phyloP scores from a whole-genome alignment of 2,888 invertebrate genomes.

The Caenorhabditis uteleia region DNA sequence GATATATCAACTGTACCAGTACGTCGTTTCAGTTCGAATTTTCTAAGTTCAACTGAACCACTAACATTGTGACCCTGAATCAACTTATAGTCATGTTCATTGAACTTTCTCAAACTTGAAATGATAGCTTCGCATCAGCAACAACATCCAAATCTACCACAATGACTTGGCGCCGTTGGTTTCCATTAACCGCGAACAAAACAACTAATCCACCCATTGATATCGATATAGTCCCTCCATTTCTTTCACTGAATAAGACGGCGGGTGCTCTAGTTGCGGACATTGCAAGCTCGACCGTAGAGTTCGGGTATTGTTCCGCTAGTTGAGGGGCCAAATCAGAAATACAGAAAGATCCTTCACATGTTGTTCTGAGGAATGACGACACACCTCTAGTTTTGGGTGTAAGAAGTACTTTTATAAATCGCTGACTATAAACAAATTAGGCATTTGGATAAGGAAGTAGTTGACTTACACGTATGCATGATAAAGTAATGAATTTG shows the following conservation, averaged over 20 bases:
- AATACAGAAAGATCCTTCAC: constrained; percentile 50
- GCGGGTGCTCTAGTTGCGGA: constrained; percentile 57
- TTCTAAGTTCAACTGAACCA: constrained; percentile 47
- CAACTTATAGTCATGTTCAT: neutral
- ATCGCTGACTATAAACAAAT: constrained; percentile 41
- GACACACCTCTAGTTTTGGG: constrained; percentile 44
- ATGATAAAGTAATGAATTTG: constrained; percentile 67
- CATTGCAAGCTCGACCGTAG: constrained; percentile 50
- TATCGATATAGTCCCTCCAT: constrained; percentile 52
- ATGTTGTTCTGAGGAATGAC: constrained; percentile 50
- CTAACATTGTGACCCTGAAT: constrained; percentile 47
- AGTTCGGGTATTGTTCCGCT: constrained; percentile 49
- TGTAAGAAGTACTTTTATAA: constrained; percentile 45
- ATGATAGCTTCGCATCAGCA: constrained; percentile 46
- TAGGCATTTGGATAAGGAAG: neutral
- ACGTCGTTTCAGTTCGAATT: constrained; percentile 48
- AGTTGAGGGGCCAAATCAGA: constrained; percentile 51
- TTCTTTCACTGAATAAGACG: constrained; percentile 52
- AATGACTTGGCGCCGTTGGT: constrained; percentile 45
- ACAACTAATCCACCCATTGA: constrained; percentile 47
- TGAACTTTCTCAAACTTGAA: constrained; percentile 26
- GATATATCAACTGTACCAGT: constrained; percentile 41
- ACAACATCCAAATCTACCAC: constrained; percentile 58
- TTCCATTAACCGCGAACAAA: constrained; percentile 45
- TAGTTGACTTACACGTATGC: constrained; percentile 53